These are phyloP conservation scores for Tricholauxania praeusta DNA, from an alignment of 2,888 invertebrate species.

Conservation along the genomic window DNA sequence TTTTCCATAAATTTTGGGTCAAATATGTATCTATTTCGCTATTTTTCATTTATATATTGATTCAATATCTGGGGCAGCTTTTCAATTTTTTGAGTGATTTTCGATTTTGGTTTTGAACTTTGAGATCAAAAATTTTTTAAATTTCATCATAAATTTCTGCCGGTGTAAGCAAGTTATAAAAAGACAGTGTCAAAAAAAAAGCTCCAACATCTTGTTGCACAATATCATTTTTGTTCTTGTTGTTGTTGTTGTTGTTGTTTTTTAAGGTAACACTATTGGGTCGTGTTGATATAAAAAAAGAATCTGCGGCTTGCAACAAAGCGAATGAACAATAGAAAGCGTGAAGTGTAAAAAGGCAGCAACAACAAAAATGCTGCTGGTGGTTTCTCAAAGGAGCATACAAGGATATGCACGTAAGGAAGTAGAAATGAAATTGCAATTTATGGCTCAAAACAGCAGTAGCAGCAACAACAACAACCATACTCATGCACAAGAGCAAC, in stretches of 20 bases:
- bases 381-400: slow-evolving; percentile 12
- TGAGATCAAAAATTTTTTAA: too few relatives aligned
- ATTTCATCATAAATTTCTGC: too few relatives aligned
- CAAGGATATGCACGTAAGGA: slow-evolving; percentile 8
- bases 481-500: not conserved
- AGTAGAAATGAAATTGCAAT: slow-evolving; percentile 36
- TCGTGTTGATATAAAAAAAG: not conserved
- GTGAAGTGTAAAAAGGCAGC: too few relatives aligned
- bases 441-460: slow-evolving; percentile 11
- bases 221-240: not conserved
- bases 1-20: too few relatives aligned
- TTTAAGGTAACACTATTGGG: not conserved
- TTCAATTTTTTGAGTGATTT: too few relatives aligned
- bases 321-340: too few relatives aligned
- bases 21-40: too few relatives aligned
- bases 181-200: too few relatives aligned
- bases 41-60: too few relatives aligned
- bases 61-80: too few relatives aligned
- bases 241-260: not conserved
- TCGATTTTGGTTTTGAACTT: too few relatives aligned
- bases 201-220: not conserved
- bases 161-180: too few relatives aligned
- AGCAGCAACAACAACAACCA: not conserved
- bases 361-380: not conserved
- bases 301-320: not conserved